phyloP scores from a whole-genome alignment of 2,888 invertebrate species.

The Coleophora flavipennella region DNA sequence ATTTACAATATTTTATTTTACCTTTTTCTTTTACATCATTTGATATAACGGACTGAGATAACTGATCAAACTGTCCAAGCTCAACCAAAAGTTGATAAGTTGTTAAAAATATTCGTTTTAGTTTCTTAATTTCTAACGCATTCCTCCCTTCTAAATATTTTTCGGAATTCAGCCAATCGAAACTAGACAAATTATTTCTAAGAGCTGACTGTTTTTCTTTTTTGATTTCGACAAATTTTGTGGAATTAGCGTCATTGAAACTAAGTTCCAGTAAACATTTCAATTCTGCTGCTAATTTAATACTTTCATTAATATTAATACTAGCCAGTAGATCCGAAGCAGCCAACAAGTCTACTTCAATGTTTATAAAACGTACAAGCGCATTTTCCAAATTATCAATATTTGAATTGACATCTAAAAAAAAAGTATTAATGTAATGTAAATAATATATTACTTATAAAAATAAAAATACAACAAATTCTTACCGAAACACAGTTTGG shows the following conservation, averaged over 20 bases:
- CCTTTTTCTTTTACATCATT: conserved; percentile 19
- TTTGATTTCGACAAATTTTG: conserved; percentile 20
- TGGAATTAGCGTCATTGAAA: conserved; percentile 12
- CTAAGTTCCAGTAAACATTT: conserved; percentile 18
- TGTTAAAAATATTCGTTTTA: conserved; percentile 26
- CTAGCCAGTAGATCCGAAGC: conserved; percentile 16
- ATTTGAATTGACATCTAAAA: conserved; percentile 47
- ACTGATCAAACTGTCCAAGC: conserved; percentile 21
- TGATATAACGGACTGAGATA: conserved; percentile 9
- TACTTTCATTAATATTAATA: conserved; percentile 23
- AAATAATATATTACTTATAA: background rate
- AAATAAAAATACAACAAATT: conserved; percentile 3
- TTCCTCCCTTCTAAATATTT: conserved; percentile 23
- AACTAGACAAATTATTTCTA: conserved; percentile 24
- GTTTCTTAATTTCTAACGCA: conserved; percentile 23
- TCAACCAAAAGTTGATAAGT: conserved; percentile 31
- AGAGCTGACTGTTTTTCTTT: conserved; percentile 19
- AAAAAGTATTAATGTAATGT: conserved; percentile 13
- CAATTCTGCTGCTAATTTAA: conserved; percentile 26
- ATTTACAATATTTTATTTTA: conserved; percentile 21
- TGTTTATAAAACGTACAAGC: conserved; percentile 29
- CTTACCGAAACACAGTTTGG: conserved; percentile 36
- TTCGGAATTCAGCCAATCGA: conserved; percentile 35
- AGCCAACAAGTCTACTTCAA: conserved; percentile 23
- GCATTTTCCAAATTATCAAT: conserved; percentile 33